phyloP scores from a whole-genome alignment of 2,888 invertebrate species.

The Steinernema carpocapsae region DNA sequence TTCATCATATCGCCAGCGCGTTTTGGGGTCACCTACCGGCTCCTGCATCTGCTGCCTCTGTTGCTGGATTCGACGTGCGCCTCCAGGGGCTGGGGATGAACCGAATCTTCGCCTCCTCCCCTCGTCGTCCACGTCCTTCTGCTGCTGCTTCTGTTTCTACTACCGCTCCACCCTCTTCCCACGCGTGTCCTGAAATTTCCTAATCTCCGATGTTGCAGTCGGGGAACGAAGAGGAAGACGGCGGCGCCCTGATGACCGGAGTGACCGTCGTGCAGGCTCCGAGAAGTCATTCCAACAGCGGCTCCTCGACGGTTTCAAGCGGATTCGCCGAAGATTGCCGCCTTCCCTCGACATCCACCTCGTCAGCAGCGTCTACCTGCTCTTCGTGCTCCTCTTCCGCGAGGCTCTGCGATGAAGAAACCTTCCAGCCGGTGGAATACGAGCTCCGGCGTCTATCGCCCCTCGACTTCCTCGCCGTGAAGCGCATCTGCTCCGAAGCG shows the following conservation, averaged over 20 bases:
- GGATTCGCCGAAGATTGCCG: constrained; percentile 15
- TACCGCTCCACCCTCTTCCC: not conserved
- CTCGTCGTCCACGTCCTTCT: no score
- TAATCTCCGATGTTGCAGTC: constrained; percentile 31
- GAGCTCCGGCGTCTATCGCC: constrained; percentile 21
- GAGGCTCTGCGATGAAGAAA: not conserved
- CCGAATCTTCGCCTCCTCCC: no score
- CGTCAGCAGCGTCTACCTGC: not conserved
- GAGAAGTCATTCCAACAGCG: not conserved
- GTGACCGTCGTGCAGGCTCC: constrained; percentile 10
- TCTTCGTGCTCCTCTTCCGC: constrained; percentile 21
- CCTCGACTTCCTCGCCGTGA: not conserved
- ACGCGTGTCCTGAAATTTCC: constrained; percentile 20
- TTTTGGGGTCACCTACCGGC: constrained; percentile 24
- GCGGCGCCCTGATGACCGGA: constrained; percentile 19
- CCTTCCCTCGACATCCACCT: constrained; percentile 2
- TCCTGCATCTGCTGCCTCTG: not conserved
- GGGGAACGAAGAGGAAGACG: not conserved
- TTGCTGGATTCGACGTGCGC: not conserved
- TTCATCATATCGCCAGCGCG: constrained; percentile 16
- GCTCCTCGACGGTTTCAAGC: not conserved
- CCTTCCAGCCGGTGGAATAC: not conserved
- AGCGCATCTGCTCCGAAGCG: constrained; percentile 44
- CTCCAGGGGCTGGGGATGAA: no score
- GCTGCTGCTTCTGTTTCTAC: not conserved